Evolutionary conservation across 1,140 invertebrate genomes (phyloP), one percentile per base, ranked within the genome.

Genomic region (Liolophura sinensis): DNA sequence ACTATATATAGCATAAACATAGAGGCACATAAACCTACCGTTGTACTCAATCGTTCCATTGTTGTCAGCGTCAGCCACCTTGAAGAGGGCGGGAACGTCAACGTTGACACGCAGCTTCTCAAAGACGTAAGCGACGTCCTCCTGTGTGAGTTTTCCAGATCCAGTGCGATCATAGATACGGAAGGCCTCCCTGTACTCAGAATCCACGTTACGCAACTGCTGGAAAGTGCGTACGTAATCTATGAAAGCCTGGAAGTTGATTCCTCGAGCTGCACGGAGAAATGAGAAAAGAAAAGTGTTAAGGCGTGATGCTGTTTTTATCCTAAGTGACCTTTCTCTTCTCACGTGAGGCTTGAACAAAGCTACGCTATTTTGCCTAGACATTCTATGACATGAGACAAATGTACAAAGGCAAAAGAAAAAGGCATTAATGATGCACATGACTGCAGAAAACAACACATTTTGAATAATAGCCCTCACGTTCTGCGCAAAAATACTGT

Each of bases 131-230:
- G 48, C 47, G 47, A 65, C 59, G 46, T 65, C 63, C 12, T 65
- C 63, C 25, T 57, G 63, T n/a, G 55, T 49, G 7, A 65, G 46
- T 6, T 50, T 22, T 11, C 63, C 63, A 31, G 25, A 12, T 11
- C 63, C 63, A 31, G n/a, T 27, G 20, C 48, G 24, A 48, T 65
- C 63, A 52, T 65, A 65, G 54, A 65, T 65, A 25, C 63, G 51
- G 63, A 65, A 65, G 46, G 63, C 63, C 22, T 65, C 63, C 18
- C 55, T 57, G 40, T 65, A 65, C 40, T 65, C 63, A 18, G 25
- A 15, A 24, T 65, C 63, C 15, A 54, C 49, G 46, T 65, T 57
- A 50, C 63, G 63, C 48, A 65, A 58, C 47, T 56, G 57, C 22
- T 46, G 48, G 55, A 58, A 65, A 24, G 55, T 65, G 12, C 46